Evolutionary conservation across 92 coral and sea anemone species (phyloP).

Genomic region (Siderastrea siderea): DNA sequence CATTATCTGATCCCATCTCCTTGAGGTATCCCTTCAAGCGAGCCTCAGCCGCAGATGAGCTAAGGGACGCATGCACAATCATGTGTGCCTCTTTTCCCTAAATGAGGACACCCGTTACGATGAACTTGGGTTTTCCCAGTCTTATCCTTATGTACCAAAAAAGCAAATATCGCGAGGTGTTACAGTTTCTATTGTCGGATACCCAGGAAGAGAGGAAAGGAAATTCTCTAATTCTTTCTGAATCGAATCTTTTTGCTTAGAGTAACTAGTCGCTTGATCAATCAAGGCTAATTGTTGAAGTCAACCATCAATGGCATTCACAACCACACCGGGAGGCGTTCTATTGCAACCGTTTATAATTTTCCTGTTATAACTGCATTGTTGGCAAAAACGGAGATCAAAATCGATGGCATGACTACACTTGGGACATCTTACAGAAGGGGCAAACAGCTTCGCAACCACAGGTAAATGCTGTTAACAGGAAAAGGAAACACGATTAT

Average conservation of each 20-base stretch:
- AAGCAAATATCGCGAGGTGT: constrained; percentile 49
- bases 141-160: constrained; percentile 43
- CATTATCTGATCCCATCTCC: constrained; percentile 42
- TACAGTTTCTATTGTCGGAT: neutral
- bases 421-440: constrained; percentile 46
- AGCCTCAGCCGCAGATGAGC: constrained; percentile 47
- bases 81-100: constrained; percentile 20
- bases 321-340: neutral
- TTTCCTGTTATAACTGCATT: constrained; percentile 37
- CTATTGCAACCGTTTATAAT: neutral
- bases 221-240: constrained; percentile 29
- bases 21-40: no score
- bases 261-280: constrained; percentile 8
- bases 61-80: constrained; percentile 44
- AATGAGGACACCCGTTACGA: constrained; percentile 10
- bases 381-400: constrained; percentile 41
- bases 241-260: neutral
- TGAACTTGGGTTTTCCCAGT: constrained; percentile 49
- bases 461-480: constrained; percentile 21
- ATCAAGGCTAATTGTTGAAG: constrained; percentile 16
- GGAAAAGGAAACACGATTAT: neutral
- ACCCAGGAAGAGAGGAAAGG: constrained; percentile 19
- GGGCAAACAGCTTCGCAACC: no score
- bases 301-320: neutral
- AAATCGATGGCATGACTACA: constrained; percentile 53